Evolutionary conservation across 2,113 vertebrate species (phyloP).

Genomic region (Misgurnus mizolepis): DNA sequence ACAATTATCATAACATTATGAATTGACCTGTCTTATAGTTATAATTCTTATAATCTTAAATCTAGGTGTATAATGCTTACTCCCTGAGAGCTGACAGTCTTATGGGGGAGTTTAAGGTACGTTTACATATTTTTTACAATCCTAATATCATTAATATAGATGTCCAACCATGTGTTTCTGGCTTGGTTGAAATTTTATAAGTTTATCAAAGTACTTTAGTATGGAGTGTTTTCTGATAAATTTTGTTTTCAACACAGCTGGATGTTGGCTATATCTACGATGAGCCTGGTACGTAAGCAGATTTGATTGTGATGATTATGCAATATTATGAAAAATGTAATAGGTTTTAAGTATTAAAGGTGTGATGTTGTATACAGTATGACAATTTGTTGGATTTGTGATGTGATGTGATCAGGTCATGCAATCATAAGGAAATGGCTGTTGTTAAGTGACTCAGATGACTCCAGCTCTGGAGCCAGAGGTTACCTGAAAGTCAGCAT

Average conservation of each 20-base stretch:
- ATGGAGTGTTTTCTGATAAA: background rate
- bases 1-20: no score
- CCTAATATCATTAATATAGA: background rate
- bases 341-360: background rate
- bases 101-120: slow-evolving; percentile 96
- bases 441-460: slow-evolving; percentile 89
- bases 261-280: slow-evolving; percentile 93
- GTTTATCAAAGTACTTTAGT: background rate
- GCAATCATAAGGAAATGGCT: slow-evolving; percentile 94
- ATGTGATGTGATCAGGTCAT: slow-evolving; percentile 76
- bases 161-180: background rate
- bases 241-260: slow-evolving; percentile 71
- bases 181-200: background rate
- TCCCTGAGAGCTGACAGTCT: slow-evolving; percentile 89
- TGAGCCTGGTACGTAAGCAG: slow-evolving; percentile 80
- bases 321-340: background rate
- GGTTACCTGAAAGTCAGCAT: slow-evolving; percentile 98
- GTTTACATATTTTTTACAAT: background rate
- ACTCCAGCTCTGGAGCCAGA: slow-evolving; percentile 83
- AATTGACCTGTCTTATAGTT: background rate
- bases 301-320: background rate
- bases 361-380: background rate
- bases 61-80: slow-evolving; percentile 88
- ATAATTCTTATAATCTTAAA: slow-evolving; percentile 25
- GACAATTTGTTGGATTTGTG: slow-evolving; percentile 41